Evolutionary conservation across 2,888 invertebrate species (phyloP).

Genomic region (Eupithecia subumbrata): DNA sequence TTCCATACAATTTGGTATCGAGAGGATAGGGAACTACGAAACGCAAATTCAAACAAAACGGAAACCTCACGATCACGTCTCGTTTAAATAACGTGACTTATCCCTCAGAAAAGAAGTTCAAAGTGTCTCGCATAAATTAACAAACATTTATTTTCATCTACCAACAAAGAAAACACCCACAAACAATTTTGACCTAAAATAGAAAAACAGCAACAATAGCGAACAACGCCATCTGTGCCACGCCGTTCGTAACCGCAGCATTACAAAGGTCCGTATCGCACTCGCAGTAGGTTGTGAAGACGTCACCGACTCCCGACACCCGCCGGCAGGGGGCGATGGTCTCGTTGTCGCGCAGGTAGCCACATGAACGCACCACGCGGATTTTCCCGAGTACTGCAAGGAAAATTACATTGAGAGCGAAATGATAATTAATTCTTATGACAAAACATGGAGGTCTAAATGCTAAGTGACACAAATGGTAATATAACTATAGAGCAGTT

Average conservation of each 20-base stretch:
- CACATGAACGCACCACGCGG: constrained; percentile 92
- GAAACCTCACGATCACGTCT: too few species aligned
- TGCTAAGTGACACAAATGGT: too few species aligned
- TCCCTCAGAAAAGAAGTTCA: background rate
- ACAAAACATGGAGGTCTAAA: too few species aligned
- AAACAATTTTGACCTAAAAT: constrained; percentile 17
- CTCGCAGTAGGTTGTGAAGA: constrained; percentile 90
- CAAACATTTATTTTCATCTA: constrained; percentile 10
- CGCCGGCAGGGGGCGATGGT: constrained; percentile 84
- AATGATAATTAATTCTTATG: too few species aligned
- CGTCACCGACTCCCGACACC: constrained; percentile 88
- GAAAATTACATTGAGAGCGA: background rate
- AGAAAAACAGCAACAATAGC: constrained; percentile 31
- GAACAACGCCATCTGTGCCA: constrained; percentile 53
- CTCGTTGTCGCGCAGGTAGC: constrained; percentile 88
- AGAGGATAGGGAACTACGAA: too few species aligned
- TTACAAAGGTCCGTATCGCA: constrained; percentile 92
- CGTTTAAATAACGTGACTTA: too few species aligned
- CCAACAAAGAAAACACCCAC: constrained; percentile 1
- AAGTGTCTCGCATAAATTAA: background rate
- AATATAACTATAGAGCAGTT: too few species aligned
- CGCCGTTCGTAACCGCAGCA: constrained; percentile 50
- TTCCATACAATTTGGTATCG: too few species aligned
- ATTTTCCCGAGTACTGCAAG: constrained; percentile 89
- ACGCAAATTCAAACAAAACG: too few species aligned